Evolutionary conservation across 2,797 vertebrate genomes (phyloP).

Genomic region (Gymnopithys bicolor): DNA sequence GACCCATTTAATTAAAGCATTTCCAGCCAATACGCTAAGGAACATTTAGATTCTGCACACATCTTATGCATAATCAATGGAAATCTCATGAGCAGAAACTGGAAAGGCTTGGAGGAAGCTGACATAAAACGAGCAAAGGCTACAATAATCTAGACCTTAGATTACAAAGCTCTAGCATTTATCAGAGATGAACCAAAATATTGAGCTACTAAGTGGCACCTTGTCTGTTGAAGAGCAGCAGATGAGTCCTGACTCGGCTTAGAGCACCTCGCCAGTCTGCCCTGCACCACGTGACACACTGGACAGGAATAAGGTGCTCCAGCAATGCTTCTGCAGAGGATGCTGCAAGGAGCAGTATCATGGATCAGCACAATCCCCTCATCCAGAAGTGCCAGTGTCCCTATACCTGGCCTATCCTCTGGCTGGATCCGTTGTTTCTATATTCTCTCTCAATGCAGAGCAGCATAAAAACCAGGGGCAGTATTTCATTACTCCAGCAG

Average conservation of each 20-base stretch:
- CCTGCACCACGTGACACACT: neutral
- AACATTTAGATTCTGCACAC: neutral
- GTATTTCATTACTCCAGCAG: neutral
- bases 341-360: neutral
- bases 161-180: neutral
- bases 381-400: neutral
- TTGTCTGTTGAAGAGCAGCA: neutral
- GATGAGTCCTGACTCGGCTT: neutral
- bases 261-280: neutral
- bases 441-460: neutral
- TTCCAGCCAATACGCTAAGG: constrained; percentile 9
- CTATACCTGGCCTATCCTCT: neutral
- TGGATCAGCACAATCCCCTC: neutral
- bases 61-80: constrained; percentile 14
- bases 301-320: neutral
- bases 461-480: neutral
- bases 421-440: neutral
- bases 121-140: neutral
- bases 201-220: neutral
- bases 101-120: neutral
- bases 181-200: neutral
- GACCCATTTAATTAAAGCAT: constrained; percentile 32
- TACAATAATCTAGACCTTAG: neutral
- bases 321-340: neutral
- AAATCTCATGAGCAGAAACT: neutral